Conservation (phyloP, 2,888 invertebrate species). For the Rhopalosiphum nymphaeae region DNA sequence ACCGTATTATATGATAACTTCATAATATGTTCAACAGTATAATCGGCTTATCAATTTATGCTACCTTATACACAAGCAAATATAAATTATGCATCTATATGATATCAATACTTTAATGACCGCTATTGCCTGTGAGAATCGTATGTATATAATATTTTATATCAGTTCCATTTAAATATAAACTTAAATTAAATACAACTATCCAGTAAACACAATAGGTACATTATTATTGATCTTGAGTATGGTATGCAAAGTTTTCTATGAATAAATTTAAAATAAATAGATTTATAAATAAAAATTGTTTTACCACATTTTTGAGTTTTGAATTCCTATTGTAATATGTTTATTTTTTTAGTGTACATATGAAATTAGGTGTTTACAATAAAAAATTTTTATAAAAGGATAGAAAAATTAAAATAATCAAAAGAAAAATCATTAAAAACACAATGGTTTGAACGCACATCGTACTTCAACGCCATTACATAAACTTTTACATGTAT, state of each 20-base stretch:
- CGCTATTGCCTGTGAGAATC: neutral
- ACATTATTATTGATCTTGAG: neutral
- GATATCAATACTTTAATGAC: neutral
- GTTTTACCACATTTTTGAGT: neutral
- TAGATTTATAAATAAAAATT: neutral
- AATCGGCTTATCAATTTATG: neutral
- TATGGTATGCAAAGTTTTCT: neutral
- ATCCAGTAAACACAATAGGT: neutral
- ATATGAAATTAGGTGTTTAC: neutral
- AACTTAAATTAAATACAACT: neutral
- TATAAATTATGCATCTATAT: neutral
- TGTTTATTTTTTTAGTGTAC: neutral
- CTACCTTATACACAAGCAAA: neutral
- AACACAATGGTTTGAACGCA: neutral
- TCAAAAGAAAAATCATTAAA: neutral
- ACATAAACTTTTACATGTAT: neutral
- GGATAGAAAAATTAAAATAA: neutral
- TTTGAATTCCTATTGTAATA: neutral
- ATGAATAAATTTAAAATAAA: neutral
- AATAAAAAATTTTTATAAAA: neutral
- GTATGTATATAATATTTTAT: neutral
- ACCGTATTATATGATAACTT: neutral
- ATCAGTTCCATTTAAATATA: neutral
- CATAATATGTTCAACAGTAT: neutral
- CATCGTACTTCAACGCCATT: neutral